Evolutionary conservation across 92 coral and sea anemone species (phyloP), one percentile per base, ranked within the genome.

Genomic region (Siderastrea radians): DNA sequence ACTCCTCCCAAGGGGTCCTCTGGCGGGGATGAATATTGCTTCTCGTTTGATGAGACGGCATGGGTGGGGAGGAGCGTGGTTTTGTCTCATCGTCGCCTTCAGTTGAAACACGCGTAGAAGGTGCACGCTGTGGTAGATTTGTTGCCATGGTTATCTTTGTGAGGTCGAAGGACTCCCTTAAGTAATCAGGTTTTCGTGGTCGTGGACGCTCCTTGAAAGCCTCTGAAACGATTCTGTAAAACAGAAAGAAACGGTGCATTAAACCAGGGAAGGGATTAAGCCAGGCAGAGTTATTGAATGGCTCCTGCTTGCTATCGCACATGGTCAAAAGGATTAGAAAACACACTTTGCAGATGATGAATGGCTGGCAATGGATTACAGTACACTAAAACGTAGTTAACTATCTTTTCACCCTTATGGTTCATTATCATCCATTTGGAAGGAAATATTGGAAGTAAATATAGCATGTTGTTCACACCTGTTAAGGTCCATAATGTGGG

Each of bases 121-220:
- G 84, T 49, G 48, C 80, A 15, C 45, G 53, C 53, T 43, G 73
- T 54, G 71, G 44, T 82, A 55, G 47, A 54, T 44, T 44, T 54
- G 49, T 68, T 52, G 48, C 48, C 46, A 1, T 77, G 26, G 89
- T 74, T 3, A 98, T 76, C 57, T 93, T 57, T 44, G 98, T 77
- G 74, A 95, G 81, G 78, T 96, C 98, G 68, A 89, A 98, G n/a
- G 98, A 96, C 50, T 94, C 99, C 83, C 99, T 90, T 58, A 98
- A 83, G 86, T 95, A 98, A 57, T 98, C 98, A 4, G 99, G 99
- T 50, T 91, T 92, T 64, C 99, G 87, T 8, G 99, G 99, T 65
- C 84, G 89, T 14, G 99, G 96, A 49, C 99, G 97, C 52, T 92
- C 89, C 70, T 90, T 85, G 63, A 80, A 84, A 0, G 92, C 79